Percentiles rank a stretch among this genome's conserved stretches.
Evolutionary conservation across 2,888 invertebrate species (phyloP).

Genomic region (Tiliacea citrago): DNA sequence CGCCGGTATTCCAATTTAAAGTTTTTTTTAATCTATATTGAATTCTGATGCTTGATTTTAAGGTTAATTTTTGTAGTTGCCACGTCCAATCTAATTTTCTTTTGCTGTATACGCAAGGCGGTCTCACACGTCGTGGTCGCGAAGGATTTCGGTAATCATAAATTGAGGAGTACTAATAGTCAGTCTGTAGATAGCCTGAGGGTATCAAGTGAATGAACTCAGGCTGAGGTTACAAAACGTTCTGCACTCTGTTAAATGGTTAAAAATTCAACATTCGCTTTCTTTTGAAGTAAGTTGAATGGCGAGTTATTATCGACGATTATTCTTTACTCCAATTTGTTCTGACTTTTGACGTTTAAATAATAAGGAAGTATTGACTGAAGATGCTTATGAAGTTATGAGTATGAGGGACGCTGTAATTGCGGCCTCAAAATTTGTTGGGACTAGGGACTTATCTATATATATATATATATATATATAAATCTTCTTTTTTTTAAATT

Average conservation of each 20-base stretch:
- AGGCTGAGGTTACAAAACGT: slow-evolving; percentile 57
- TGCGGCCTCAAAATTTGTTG: neutral
- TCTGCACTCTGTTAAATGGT: slow-evolving; percentile 66
- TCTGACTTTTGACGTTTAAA: slow-evolving; percentile 50
- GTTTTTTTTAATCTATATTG: slow-evolving; percentile 38
- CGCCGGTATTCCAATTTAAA: slow-evolving; percentile 61
- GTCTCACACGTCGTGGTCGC: slow-evolving; percentile 83
- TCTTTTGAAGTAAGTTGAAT: slow-evolving; percentile 73
- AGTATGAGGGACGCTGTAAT: slow-evolving; percentile 21
- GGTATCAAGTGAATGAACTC: slow-evolving; percentile 81
- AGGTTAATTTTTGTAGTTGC: slow-evolving; percentile 42
- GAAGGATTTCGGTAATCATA: slow-evolving; percentile 79
- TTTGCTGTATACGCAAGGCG: slow-evolving; percentile 71
- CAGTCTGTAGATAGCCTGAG: slow-evolving; percentile 76
- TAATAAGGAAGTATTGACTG: slow-evolving; percentile 59
- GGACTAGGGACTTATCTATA: neutral
- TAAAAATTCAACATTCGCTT: slow-evolving; percentile 70
- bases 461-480: too few species aligned
- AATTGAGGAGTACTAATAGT: slow-evolving; percentile 81
- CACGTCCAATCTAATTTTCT: slow-evolving; percentile 40
- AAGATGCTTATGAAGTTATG: slow-evolving; percentile 32
- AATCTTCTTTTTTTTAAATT: too few species aligned
- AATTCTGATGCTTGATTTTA: slow-evolving; percentile 46
- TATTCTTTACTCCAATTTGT: slow-evolving; percentile 59
- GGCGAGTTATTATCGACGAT: slow-evolving; percentile 60